Base-by-base conservation (phyloP, 2,888 invertebrate species). In the Lepidochrysops patricia region DNA sequence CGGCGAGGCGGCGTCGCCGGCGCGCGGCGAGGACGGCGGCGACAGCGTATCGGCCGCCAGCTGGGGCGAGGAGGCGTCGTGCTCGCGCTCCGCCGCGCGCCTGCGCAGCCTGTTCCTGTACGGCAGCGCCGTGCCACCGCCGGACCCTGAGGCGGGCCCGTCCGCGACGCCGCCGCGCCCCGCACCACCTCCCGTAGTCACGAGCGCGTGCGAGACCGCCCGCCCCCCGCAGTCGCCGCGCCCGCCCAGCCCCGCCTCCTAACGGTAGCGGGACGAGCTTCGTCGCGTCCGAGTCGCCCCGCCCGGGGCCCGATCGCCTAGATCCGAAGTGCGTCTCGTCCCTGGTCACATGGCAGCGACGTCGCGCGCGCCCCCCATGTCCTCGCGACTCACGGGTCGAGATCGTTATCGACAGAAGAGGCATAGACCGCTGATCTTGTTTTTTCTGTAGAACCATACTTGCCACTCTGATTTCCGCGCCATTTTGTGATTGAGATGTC, bases 91-190 rank as follows among this genome's bases (percentile, higher is more conserved):
- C 25, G 80, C 81, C 3, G 80, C 81, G 1, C 63, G 73, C 4
- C 72, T 76, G 6, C 67, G 71, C 63, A 82, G 76, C 67, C 74
- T 88, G 56, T 87, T 88, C 77, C 80, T 88, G 35, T 87, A 87
- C 77, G 88, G 88, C 12, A 75, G 83, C 2, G 70, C 79, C 15
- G 73, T 72, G 61, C 80, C 80, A 49, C 80, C 81, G 35, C 73
- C 75, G 5, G 84, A 84, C 74, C 66, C 71, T 2, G 82, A 82
- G 66, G 81, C 82, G 23, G 80, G 75, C 63, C n/a, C 61, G 6
- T 66, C 49, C 19, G 61, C 19, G 6, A 35, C 60, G 26, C 52
- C 61, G n/a, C 32, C 59, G 13, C 54, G 63, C 58, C 48, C 64
- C 26, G 60, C 63, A 59, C 62, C 59, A 52, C 64, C 62, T 25